phyloP scores from a whole-genome alignment of 2,113 vertebrate species.

The Vidua chalybeata region DNA sequence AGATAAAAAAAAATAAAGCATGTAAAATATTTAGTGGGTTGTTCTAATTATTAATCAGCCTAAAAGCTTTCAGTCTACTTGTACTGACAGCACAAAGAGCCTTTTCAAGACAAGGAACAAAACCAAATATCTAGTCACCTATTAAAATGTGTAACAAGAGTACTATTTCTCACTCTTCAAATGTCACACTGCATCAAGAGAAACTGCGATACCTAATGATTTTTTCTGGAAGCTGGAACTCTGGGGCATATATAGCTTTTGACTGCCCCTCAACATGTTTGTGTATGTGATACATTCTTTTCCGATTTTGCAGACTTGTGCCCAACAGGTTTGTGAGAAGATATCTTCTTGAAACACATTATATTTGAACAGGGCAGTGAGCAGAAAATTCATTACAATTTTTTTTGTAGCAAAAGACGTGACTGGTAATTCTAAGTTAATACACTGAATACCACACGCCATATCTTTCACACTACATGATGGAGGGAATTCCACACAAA shows the following conservation, averaged over 20 bases:
- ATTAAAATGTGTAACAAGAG: neutral
- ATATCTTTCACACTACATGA: neutral
- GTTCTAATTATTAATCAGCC: conserved; percentile 53
- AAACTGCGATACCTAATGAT: neutral
- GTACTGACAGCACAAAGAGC: neutral
- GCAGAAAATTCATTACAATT: neutral
- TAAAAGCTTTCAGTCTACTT: conserved; percentile 15
- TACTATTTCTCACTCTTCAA: neutral
- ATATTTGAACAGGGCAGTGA: neutral
- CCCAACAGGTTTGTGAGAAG: neutral
- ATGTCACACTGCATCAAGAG: neutral
- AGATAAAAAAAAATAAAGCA: conserved; percentile 22
- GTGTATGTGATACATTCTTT: neutral
- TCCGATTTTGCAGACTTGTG: neutral
- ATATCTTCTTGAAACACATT: neutral
- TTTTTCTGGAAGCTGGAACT: neutral
- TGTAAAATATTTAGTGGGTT: conserved; percentile 52
- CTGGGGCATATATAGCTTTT: neutral
- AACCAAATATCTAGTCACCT: neutral
- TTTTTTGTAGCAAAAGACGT: neutral
- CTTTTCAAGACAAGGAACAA: conserved; percentile 9
- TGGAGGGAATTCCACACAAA: neutral
- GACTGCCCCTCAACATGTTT: neutral
- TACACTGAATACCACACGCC: rapidly evolving
- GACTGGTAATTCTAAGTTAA: neutral